Base-by-base conservation (phyloP, 2,113 vertebrate species). In the Bos indicus region DNA sequence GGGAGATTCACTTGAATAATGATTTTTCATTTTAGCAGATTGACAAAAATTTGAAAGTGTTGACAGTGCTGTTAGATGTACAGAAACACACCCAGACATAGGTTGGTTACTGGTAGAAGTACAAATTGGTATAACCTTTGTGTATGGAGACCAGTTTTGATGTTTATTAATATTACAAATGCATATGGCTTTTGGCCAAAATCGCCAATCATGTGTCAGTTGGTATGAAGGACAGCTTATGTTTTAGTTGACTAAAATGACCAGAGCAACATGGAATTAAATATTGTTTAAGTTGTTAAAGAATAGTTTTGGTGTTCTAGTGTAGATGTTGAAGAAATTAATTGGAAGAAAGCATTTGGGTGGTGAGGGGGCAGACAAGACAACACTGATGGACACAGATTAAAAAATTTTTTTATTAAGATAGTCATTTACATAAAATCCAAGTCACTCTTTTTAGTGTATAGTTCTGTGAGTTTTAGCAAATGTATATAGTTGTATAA, bases 211-310 rank as follows among this genome's bases (percentile, higher is more conserved):
- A 33, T 86, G 11, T 83, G 25, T 56, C 83, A 84, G 1, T 84
- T 91, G 83, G n/a, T 59, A 54, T 90, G 40, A 94, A 36, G n/a
- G 57, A 85, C 36, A 91, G 57, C 4, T 64, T 88, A 67, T 84
- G 52, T 92, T 78, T 85, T 95, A 93, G 54, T 88, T 93, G 67
- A 90, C 90, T 83, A 94, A 91, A 96, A 89, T 67, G 17, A 33
- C 74, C 43, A 60, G 7, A 89, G n/a, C 40, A 71, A 71, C 5
- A 62, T 43, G 43, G 56, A 88, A 36, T 96, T 92, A 88, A 94
- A 46, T 88, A 64, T 78, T 94, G n/a, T 80, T 67, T 33, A 90
- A 23, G 51, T 80, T 13, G 3, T 51, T 80, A 84, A 94, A 88
- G 48, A 36, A 54, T 90, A 86, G 36, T 77, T 84, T 93, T 88